phyloP scores from a whole-genome alignment of 2,888 invertebrate species.

The Thereva unica region DNA sequence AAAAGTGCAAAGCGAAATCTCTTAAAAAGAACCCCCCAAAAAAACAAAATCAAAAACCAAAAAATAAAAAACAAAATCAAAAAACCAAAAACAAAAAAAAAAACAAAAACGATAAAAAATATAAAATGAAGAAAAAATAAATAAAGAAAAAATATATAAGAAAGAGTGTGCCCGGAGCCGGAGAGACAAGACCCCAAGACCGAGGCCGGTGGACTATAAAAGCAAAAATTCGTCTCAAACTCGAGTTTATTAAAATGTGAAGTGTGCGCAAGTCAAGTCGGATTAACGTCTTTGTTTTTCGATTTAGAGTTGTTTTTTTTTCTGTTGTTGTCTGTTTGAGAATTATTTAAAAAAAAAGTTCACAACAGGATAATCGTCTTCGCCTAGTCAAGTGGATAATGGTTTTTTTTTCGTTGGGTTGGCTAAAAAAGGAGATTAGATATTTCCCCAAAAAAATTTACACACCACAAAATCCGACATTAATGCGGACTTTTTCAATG shows the following conservation, averaged over 20 bases:
- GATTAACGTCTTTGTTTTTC: slow-evolving; percentile 23
- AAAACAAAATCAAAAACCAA: slow-evolving; percentile 16
- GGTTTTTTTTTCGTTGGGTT: too few relatives aligned
- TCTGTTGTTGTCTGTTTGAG: too few relatives aligned
- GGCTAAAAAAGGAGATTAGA: too few relatives aligned
- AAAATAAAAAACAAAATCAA: background rate
- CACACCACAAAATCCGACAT: too few relatives aligned
- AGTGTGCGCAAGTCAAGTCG: slow-evolving; percentile 55
- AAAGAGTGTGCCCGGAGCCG: background rate
- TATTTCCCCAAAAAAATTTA: too few relatives aligned
- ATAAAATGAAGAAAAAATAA: slow-evolving; percentile 7
- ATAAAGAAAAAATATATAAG: slow-evolving; percentile 5
- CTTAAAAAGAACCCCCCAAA: slow-evolving; percentile 14
- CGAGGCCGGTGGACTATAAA: slow-evolving; percentile 52
- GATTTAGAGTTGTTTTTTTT: background rate
- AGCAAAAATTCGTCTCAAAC: slow-evolving; percentile 57
- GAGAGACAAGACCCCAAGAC: slow-evolving; percentile 23
- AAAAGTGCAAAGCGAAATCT: slow-evolving; percentile 22
- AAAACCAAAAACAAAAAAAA: background rate
- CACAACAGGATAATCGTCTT: too few relatives aligned
- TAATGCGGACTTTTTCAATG: too few relatives aligned
- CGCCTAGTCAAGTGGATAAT: too few relatives aligned
- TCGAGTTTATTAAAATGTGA: slow-evolving; percentile 59
- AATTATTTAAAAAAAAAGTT: too few relatives aligned
- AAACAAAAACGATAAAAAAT: background rate